Evolutionary conservation across 1,140 invertebrate genomes (phyloP), one percentile per base, ranked within the genome.

Genomic region (Leptinotarsa texana): DNA sequence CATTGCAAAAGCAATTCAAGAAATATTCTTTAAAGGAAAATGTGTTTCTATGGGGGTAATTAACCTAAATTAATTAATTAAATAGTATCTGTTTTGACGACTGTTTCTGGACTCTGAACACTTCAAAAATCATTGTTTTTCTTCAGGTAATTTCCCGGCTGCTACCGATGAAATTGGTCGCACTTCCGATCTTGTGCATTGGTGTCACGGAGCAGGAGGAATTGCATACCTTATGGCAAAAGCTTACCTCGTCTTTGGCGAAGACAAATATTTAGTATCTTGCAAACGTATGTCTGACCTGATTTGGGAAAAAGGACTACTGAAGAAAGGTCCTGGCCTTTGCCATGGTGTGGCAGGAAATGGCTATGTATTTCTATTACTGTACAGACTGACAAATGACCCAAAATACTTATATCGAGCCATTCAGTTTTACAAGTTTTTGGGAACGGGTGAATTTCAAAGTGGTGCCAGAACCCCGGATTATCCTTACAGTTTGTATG

Each of bases 181-280:
- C 4, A 79, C 81, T 21, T 88, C 92, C 57, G 91, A 94, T 76
- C 82, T 96, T 3, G 89, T 96, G 4, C 95, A 96, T 82, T 96
- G 94, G 94, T 96, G 95, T 86, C 94, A 96, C 85, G 95, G 95
- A 2, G 94, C 94, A 47, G 91, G 94, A 65, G 93, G 94, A 11
- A 89, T 91, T 2, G 85, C 95, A 11, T 96, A 95, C 83, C 82
- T 95, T 22, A 89, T 96, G 87, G 94, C 93, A 3, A 94, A 92
- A 85, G 94, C 95, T 1, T 95, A 93, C 84, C 81, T 92, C 4
- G 82, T 91, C 3, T 95, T 90, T 85, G 90, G 91, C 75, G 93
- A 95, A 75, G 84, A 90, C 3, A 92, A 91, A 81, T 96, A 94
- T 83, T 83, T 95, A 13, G 82, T 91, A 8, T 89, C 93, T 1